Base-by-base conservation (phyloP, 2,113 vertebrate genomes). In the Pithys albifrons region DNA sequence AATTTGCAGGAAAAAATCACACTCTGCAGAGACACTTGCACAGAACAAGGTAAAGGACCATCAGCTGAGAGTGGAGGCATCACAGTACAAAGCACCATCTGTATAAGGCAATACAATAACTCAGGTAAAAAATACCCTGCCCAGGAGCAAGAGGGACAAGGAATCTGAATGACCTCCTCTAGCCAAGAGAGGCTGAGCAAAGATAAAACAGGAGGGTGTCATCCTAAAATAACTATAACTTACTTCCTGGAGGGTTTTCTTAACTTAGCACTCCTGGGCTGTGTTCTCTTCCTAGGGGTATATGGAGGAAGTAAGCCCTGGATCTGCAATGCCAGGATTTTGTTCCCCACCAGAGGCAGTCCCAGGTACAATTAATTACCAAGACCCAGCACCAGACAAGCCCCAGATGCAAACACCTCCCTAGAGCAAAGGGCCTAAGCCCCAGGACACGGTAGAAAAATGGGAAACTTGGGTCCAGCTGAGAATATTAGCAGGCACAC, bases 81-180 rank as follows among this genome's bases (percentile, higher is more conserved):
- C 24, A 9, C 37, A 27, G 20, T 10, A 17, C 25, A 78, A 57
- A 85, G 22, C 29, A 65, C 10, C 46, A 59, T 8, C 22, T 57
- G 19, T n/a, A 67, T 13, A 24, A 24, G 14, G 22, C 3, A 19
- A 51, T n/a, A 19, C 39, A 59, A 75, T 76, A 88, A 83, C 9
- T 16, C 49, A 49, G 20, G 45, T 33, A 66, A 80, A 86, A 67
- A 89, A 48, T 3, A 70, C 13, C 19, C 48, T 24, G 55, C 15
- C 35, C 76, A 69, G 0, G 0, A 83, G 33, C 9, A 85, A 27
- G 12, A 67, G 23, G 6, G 23, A 2, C 5, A 57, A 51, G 24
- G 19, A 92, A 9, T 6, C 31, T 49, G 25, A 78, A 45, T 7
- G 5, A 46, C 2, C 13, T 82, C 5, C 33, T 64, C 28, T 71